phyloP scores from a whole-genome alignment of 1,140 invertebrate species.

The Aradophagus sp. region DNA sequence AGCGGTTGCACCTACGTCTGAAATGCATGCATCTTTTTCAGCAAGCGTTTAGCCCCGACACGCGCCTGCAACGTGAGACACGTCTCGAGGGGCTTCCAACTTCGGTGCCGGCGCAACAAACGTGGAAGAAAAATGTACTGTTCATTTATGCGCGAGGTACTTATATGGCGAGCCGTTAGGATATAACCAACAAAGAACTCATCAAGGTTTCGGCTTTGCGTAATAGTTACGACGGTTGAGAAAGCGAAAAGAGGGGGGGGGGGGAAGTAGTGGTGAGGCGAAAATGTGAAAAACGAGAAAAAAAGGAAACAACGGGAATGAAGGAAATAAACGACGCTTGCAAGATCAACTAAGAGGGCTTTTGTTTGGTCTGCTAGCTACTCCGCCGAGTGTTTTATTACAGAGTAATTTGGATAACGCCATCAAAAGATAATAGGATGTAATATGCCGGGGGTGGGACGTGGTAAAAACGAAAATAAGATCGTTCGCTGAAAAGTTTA shows the following conservation, averaged over 20 bases:
- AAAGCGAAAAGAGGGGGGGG: constrained; percentile 1
- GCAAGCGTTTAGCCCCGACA: constrained; percentile 38
- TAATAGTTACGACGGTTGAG: constrained; percentile 46
- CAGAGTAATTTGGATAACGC: constrained; percentile 39
- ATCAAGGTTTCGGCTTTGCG: constrained; percentile 49
- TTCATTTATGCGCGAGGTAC: constrained; percentile 47
- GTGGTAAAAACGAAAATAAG: constrained; percentile 26
- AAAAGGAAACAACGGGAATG: too few relatives aligned
- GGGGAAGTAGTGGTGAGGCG: too few relatives aligned
- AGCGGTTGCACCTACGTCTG: constrained; percentile 12
- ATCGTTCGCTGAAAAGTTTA: too few relatives aligned
- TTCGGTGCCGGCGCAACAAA: constrained; percentile 9
- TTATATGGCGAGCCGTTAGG: constrained; percentile 40
- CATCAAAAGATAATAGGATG: constrained; percentile 37
- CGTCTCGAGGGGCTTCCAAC: constrained; percentile 6
- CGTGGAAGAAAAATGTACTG: constrained; percentile 37
- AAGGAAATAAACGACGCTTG: constrained; percentile 25
- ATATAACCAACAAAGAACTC: constrained; percentile 35
- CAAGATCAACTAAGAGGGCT: constrained; percentile 27
- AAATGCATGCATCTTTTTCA: constrained; percentile 38
- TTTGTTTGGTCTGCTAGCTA: constrained; percentile 25
- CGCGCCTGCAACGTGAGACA: constrained; percentile 37
- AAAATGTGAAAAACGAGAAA: too few relatives aligned
- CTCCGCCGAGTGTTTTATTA: constrained; percentile 35
- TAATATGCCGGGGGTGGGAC: constrained; percentile 16